Conservation (phyloP, 2,113 vertebrate genomes). For the Porphyrio hochstetteri region DNA sequence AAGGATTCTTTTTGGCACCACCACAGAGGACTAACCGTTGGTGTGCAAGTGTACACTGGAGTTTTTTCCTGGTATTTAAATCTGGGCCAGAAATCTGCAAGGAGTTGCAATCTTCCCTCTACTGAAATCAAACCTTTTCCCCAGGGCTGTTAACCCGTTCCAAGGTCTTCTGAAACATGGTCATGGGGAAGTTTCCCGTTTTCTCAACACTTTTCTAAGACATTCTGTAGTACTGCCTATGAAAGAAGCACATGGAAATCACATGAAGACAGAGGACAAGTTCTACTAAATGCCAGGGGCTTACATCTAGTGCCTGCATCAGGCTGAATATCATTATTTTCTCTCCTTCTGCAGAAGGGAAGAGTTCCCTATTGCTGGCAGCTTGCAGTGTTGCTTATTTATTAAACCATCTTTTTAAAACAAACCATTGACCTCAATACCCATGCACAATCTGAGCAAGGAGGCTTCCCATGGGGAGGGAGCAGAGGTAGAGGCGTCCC, state of each 20-base stretch:
- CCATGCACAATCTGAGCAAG: neutral
- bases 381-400: neutral
- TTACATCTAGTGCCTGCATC: neutral
- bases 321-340: neutral
- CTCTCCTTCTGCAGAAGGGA: neutral
- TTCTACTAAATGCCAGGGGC: neutral
- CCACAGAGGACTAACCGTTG: conserved; percentile 25
- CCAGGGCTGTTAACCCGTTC: neutral
- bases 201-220: neutral
- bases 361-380: neutral
- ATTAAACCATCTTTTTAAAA: neutral
- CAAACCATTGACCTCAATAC: neutral
- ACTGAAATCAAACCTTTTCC: conserved; percentile 40
- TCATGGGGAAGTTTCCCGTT: neutral
- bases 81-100: neutral
- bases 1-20: conserved; percentile 35
- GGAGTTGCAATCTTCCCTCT: neutral
- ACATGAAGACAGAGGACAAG: neutral
- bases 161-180: conserved; percentile 9
- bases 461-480: neutral
- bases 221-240: neutral
- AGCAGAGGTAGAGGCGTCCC: neutral
- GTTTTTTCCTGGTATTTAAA: conserved; percentile 42
- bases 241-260: conserved; percentile 7
- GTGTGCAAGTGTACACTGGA: neutral